Evolutionary conservation across 2,888 invertebrate genomes (phyloP).

Genomic region (Acleris literana): DNA sequence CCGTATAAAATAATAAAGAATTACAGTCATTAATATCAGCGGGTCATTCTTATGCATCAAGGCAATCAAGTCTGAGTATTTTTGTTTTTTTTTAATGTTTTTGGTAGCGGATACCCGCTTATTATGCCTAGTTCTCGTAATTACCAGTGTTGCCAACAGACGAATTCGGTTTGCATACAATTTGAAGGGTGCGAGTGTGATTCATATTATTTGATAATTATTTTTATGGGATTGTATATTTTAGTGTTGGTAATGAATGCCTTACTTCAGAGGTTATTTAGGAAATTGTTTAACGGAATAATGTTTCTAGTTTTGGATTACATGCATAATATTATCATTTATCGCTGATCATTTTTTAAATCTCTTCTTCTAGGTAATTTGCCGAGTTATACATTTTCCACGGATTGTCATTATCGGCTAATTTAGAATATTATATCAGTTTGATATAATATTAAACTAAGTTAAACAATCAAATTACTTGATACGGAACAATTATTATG

Average conservation of each 20-base stretch:
- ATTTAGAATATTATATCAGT: too few species aligned
- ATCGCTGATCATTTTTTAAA: too few species aligned
- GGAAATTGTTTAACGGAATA: conserved; percentile 2
- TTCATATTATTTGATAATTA: conserved; percentile 36
- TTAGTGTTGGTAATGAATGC: conserved; percentile 35
- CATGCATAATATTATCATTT: too few species aligned
- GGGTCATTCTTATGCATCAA: conserved; percentile 54
- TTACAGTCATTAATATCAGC: conserved; percentile 50
- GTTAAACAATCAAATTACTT: too few species aligned
- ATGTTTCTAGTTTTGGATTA: neutral
- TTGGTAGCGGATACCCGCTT: conserved; percentile 50
- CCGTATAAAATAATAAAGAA: conserved; percentile 51
- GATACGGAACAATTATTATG: too few species aligned
- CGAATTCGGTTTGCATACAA: conserved; percentile 39
- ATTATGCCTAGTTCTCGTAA: conserved; percentile 57
- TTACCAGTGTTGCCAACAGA: conserved; percentile 43
- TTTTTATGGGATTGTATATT: conserved; percentile 36
- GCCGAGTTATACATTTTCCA: too few species aligned
- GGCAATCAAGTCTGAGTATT: conserved; percentile 46
- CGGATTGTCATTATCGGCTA: too few species aligned
- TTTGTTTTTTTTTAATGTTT: conserved; percentile 46
- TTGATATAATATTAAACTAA: too few species aligned
- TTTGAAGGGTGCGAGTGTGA: conserved; percentile 31
- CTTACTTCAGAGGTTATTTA: conserved; percentile 24
- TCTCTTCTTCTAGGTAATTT: too few species aligned